Base-by-base conservation (phyloP, 2,797 vertebrate genomes). In the Neosilurus mollespiculum region DNA sequence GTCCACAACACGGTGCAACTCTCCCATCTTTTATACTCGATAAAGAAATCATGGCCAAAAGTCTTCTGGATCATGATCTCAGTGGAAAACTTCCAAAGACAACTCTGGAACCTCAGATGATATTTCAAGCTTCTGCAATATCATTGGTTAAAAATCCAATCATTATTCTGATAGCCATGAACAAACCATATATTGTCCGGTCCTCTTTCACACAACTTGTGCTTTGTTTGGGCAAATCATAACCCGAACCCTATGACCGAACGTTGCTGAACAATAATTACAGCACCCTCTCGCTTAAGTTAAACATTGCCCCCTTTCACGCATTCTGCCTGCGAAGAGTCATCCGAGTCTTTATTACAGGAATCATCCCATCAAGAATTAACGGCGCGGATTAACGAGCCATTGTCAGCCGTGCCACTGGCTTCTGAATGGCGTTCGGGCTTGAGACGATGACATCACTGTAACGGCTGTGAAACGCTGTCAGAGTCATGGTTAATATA, bases 381-480 rank as follows among this genome's bases (percentile, higher is more conserved):
- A 87, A 87, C 83, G 70, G 76, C 51, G 72, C 37, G 83, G 86
- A 88, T 86, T 88, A 86, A 86, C 84, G 84, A 84, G 86, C 84
- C 86, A 86, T 88, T 88, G 87, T 88, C 87, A 84, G 78, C 79
- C 54, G 43, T 79, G 72, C 83, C 75, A 81, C 81, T 79, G 83
- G 82, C 81, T 88, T 56, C 84, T 85, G 80, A 86, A 87, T 79
- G 66, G 75, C 66, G 78, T 78, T 78, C 81, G 51, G 84, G 82
- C 81, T 87, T 51, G 34, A 83, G 87, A 80, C 84, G 81, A 87
- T 90, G 89, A 86, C 88, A 85, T 89, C 86, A 88, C 61, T 83
- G 81, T 85, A 89, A 85, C 12, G 71, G 78, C 81, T 83, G 82
- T 87, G 86, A 87, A 88, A 86, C 58, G 83, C 83, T 86, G 84